Evolutionary conservation across 2,113 vertebrate species (phyloP), one percentile per base, ranked within the genome.

Genomic region (Hypanus sabinus): DNA sequence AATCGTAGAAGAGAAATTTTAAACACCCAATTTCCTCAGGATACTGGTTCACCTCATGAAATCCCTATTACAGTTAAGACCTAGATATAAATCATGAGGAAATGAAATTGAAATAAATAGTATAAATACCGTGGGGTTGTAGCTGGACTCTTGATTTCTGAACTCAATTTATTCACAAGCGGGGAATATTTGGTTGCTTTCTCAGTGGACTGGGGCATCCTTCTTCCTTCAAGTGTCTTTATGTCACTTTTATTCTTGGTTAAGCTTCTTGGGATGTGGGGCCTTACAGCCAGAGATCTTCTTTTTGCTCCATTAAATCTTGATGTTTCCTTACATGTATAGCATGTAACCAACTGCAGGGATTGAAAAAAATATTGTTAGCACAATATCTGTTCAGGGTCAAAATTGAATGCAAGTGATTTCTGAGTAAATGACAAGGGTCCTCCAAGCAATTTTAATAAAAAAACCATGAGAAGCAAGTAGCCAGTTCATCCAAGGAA

Each of bases 321-420:
- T 94, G 96, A 96, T 81, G 97, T 97, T 95, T 96, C 97, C 95
- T 96, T 97, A 96, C 98, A 99, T 0, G 96, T 97, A 95, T 97
- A 97, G 96, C 98, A 99, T 95, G 98, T 98, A 95, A 98, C 96
- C 96, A 98, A 95, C 98, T 99, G 94, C 22, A 88, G 95, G 57
- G 91, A 93, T 33, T 46, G 94, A 79, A 46, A 94, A 93, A 95
- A 93, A 95, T 94, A n/a, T 14, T 36, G 94, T 10, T 80, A 46
- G 12, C 68, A 71, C n/a, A 90, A 46, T 14, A 14, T 65, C 16
- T 1, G 60, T n/a, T 90, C n/a, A 90, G 12, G 65, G 1, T 88
- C 85, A 33, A 73, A 73, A 5, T 20, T 73, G 71, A 24, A 76
- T n/a, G 0, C 1, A 30, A n/a, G 30, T 76, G 10, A n/a, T 76